Evolutionary conservation across 53 echinoderm and acorn worm genomes (phyloP).

Genomic region (Holothuria leucospilota): DNA sequence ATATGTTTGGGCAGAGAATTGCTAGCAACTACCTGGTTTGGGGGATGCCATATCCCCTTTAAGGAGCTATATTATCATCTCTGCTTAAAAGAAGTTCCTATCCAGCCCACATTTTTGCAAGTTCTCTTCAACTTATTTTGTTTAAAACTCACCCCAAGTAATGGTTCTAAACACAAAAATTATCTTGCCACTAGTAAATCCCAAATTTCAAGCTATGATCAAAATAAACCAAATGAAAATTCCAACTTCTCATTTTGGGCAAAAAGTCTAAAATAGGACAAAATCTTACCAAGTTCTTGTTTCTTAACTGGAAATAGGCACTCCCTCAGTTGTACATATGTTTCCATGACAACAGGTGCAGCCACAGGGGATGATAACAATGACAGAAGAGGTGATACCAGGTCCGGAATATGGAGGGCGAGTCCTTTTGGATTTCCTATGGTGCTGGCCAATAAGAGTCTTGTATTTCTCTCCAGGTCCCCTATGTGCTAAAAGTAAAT

Average conservation of each 20-base stretch:
- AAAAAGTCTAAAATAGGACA: not conserved
- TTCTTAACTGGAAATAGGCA: conserved; percentile 77
- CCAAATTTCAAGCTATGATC: too few relatives aligned
- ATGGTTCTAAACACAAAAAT: too few relatives aligned
- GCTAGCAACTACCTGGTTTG: too few relatives aligned
- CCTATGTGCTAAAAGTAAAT: too few relatives aligned
- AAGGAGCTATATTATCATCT: too few relatives aligned
- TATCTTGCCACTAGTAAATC: too few relatives aligned
- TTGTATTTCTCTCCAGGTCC: conserved; percentile 56
- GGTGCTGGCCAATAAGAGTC: conserved; percentile 68
- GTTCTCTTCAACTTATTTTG: too few relatives aligned
- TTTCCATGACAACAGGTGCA: conserved; percentile 51
- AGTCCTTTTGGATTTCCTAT: conserved; percentile 65
- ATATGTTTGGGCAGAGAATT: too few relatives aligned
- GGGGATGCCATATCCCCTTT: too few relatives aligned
- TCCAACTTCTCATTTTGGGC: not conserved
- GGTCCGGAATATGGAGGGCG: conserved; percentile 68
- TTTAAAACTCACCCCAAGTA: too few relatives aligned
- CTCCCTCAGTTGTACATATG: conserved; percentile 60
- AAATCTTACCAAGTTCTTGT: conserved; percentile 69
- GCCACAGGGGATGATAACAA: conserved; percentile 82
- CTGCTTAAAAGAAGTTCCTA: too few relatives aligned
- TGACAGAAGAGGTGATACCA: conserved; percentile 72
- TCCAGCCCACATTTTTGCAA: too few relatives aligned
- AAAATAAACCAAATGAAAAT: not conserved